A percentile compares a stretch with the other conserved stretches of the same genome.
These are phyloP conservation scores for Mycalesis mineus DNA, from an alignment of 2,888 invertebrate species.

Conservation along the genomic window DNA sequence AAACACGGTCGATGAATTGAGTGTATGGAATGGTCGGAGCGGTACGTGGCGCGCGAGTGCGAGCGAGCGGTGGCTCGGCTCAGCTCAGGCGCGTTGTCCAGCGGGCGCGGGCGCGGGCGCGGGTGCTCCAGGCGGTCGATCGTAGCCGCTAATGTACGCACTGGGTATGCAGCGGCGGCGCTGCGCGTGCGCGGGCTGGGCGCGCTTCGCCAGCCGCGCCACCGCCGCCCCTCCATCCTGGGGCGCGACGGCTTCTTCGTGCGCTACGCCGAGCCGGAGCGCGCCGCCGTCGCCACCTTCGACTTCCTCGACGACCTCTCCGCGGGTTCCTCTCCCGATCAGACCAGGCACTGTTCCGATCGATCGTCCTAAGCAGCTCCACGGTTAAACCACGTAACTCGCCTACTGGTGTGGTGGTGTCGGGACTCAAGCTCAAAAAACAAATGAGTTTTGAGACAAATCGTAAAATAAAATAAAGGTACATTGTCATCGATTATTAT, in stretches of 20 bases:
- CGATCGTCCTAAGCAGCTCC: not conserved
- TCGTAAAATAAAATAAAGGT: no score
- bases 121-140: constrained; percentile 58
- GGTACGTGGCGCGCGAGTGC: constrained; percentile 34
- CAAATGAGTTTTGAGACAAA: no score
- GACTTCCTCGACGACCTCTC: constrained; percentile 86
- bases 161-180: constrained; percentile 76
- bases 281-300: constrained; percentile 87
- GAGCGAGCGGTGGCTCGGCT: constrained; percentile 34
- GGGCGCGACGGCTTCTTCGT: constrained; percentile 87
- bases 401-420: no score
- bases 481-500: no score
- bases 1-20: not conserved
- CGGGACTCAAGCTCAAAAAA: no score
- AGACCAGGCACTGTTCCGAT: constrained; percentile 58
- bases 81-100: constrained; percentile 46
- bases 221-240: constrained; percentile 83
- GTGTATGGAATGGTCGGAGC: constrained; percentile 18
- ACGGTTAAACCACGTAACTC: not conserved
- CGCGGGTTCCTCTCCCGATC: constrained; percentile 62
- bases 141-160: constrained; percentile 47
- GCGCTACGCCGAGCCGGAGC: constrained; percentile 86
- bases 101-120: constrained; percentile 34
- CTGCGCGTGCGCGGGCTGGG: constrained; percentile 77
- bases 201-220: constrained; percentile 71